These are phyloP conservation scores for Lethenteron reissneri DNA, from an alignment of 2,113 vertebrate species.

Conservation along the genomic window DNA sequence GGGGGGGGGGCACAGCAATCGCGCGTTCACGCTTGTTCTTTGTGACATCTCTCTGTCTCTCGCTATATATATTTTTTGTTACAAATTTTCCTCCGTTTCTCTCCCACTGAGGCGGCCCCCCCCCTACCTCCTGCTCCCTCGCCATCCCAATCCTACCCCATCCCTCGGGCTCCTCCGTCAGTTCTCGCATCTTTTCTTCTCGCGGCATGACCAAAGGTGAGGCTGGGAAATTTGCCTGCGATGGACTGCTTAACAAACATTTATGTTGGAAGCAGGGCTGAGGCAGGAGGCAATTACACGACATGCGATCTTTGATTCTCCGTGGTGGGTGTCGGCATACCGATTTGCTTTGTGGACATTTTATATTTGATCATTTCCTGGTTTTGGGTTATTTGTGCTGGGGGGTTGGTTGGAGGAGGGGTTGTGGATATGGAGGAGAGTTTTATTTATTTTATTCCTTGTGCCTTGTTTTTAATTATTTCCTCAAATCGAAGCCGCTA, in stretches of 20 bases:
- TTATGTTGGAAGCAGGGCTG: background rate
- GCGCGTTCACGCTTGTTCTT: no score
- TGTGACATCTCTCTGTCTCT: no score
- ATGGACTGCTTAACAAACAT: background rate
- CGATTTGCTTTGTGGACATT: conserved; percentile 2
- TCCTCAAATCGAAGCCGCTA: background rate
- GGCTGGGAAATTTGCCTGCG: no score
- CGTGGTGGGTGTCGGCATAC: background rate
- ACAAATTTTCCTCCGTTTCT: no score
- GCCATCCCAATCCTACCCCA: background rate
- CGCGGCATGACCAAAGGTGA: background rate
- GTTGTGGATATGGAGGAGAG: background rate
- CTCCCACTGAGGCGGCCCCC: no score
- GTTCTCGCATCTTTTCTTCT: background rate
- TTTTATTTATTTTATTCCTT: background rate
- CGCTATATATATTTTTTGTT: no score
- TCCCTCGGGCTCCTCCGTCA: background rate
- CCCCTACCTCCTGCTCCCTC: background rate
- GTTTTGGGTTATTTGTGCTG: conserved; percentile 1
- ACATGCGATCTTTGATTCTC: background rate
- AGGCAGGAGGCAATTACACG: conserved; percentile 3
- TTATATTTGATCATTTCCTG: background rate
- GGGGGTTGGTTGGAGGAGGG: background rate
- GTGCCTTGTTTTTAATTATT: background rate
- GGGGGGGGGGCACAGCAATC: no score